Base-by-base conservation (phyloP, 23 tunicate species). In the Halocynthia roretzi region DNA sequence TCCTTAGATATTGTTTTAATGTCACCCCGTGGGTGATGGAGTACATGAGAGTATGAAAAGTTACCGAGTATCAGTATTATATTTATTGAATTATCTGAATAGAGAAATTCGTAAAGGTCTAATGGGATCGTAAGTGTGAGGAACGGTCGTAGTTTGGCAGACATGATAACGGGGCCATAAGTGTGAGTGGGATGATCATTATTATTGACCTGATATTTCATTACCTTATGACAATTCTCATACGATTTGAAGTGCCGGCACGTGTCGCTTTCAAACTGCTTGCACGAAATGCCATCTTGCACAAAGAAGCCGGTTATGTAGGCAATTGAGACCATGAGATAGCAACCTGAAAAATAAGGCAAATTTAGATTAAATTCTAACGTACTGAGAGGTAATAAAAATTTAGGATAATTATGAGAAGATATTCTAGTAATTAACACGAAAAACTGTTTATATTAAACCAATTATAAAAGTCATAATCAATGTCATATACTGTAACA, bases 301-400 rank as follows among this genome's bases (percentile, higher is more conserved):
- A 80, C 72, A 50, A 91, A 81, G 51, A 85, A 91, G 8, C 97
- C 97, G 58, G 81, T 82, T 0, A 91, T 91, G 87, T 91, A 91
- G 8, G 97, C 97, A 54, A 91, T 82, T 52, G 97, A 81, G 0
- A 91, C 91, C 87, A 83, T 75, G 52, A 91, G 61, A 65, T 91
- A 91, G 55, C 97, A 91, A 71, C 87, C 97, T 91, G 87, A 8
- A 75, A 51, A 71, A n/a, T 48, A 72, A 8, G 4, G 64, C 2
- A 60, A 15, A 15, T 60, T n/a, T 17, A 60, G 18, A 17, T 17
- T 60, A n/a, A 60, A 60, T 31, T 0, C 44, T 1, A 31, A 31
- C 4, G 44, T 31, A 31, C 44, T 4, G 44, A 31, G 44, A 31
- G 44, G 44, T 31, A 31, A 31, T 31, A 50, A 40, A 40, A 71